Evolutionary conservation across 2,797 vertebrate species (phyloP), one percentile per base, ranked within the genome.

Genomic region (Poeciliopsis turneri): DNA sequence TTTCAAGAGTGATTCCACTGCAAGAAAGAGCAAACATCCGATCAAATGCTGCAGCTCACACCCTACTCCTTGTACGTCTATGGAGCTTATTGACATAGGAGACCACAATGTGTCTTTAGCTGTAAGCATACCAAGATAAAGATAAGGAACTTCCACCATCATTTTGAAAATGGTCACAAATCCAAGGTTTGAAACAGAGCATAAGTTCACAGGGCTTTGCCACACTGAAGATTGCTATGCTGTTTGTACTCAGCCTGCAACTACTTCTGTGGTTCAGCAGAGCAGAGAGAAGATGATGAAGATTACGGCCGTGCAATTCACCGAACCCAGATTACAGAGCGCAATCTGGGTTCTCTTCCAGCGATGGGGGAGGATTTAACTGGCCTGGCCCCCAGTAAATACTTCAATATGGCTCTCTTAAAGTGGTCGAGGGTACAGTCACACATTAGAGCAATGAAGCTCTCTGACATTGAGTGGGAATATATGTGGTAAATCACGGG

Each of bases 271-370:
- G 84, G 82, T 75, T 81, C 53, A 69, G 72, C 59, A 83, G 72
- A 82, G 82, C 71, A 69, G 69, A 74, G 59, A 77, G 85, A 71
- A 49, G 55, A 84, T 76, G 74, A 86, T 76, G 78, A 83, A 85
- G 78, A 90, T 78, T 85, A 83, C 28, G 78, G 83, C 79, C 82
- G 36, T 78, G 74, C 70, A 68, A 64, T 78, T 88, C 79, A 82
- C 78, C 80, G 86, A 84, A 53, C 72, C 78, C 12, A 87, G 84
- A 93, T 92, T 90, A 93, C 73, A 91, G 91, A 72, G 85, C 80
- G 73, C 5, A 53, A 53, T 25, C 49, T 25, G 49, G 49, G 49
- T 53, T 53, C 49, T 23, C 49, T 51, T 23, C 49, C 77, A 74
- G 69, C 86, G 77, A 78, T 55, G 61, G 28, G 59, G 80, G 41